Evolutionary conservation across 2,113 vertebrate species (phyloP), one percentile per base, ranked within the genome.

Genomic region (Pteronura brasiliensis): DNA sequence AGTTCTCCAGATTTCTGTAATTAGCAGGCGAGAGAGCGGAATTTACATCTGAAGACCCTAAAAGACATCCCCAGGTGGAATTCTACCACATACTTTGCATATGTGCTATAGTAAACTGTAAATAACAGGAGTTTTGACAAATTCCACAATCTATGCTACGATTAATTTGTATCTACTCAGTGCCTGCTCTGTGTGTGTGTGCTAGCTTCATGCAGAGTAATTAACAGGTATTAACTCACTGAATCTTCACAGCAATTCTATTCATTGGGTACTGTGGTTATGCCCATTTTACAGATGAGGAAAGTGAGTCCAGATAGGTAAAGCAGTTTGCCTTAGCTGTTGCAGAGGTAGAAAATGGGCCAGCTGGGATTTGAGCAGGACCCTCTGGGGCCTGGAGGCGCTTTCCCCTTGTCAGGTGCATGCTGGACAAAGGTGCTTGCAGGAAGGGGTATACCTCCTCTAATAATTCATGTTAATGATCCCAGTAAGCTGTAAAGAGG

Each of bases 391-490:
- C 96, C 92, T 92, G 25, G 1, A 63, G 31, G 10, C 6, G 0
- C 39, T n/a, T 23, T 77, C 67, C 55, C 80, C 57, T 59, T 14
- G 61, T 90, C 80, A 1, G 17, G 55, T 63, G 95, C 74, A 79
- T 84, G 23, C 61, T 44, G 83, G 95, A 96, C 96, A 97, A 95
- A 97, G 97, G 97, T 93, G 97, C 93, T 52, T 95, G 90, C 88
- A 97, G 96, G 97, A 97, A 97, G 91, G 97, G 93, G 97, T 95
- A 88, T 85, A 81, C 95, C 84, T 96, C 92, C 93, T 96, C 89
- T 95, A 97, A 98, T 96, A 97, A 97, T 97, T 98, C 96, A 95
- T 90, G 91, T 97, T 98, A 98, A 97, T 97, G 97, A 98, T 82
- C 95, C 95, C 92, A 92, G 95, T 95, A 96, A 96, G 97, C 72